Evolutionary conservation across 2,888 invertebrate genomes (phyloP), one percentile per base, ranked within the genome.

Genomic region (Clepsis dumicolana): DNA sequence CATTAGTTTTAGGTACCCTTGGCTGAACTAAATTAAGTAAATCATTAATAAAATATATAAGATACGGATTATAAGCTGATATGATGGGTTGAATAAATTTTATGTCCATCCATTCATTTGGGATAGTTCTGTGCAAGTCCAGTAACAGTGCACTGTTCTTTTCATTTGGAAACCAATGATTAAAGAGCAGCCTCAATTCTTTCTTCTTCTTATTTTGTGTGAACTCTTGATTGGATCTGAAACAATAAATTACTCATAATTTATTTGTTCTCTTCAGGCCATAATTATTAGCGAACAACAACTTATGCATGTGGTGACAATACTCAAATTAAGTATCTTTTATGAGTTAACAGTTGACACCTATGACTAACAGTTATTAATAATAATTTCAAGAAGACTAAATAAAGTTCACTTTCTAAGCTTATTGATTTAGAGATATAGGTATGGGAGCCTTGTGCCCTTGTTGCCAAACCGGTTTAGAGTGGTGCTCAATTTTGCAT

Each of bases 131-230:
- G 44, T 77, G 76, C 66, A 93, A 77, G 71, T 94, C 85, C 12
- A 94, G 77, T 64, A 88, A 68, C n/a, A 93, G 78, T 24, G 80
- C 74, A 61, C 78, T 79, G 25, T 75, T 69, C 72, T 82, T 86
- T 62, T 85, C 86, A 78, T 85, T 88, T 10, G 93, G 94, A 72
- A 88, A 89, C 89, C 90, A 92, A 61, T 91, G 87, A 62, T 81
- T 75, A 71, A 87, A 91, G 10, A 90, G 72, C n/a, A 80, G 74
- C 70, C 79, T 85, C 44, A 90, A 74, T 44, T 91, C 86, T 70
- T 84, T 85, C 69, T 74, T 86, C 71, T 79, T 88, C 64, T 80
- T 86, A n/a, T 75, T 71, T 52, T 73, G 72, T 44, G 76, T 69
- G 54, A 81, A 74, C 18, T 73, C 70, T 14, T 74, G 57, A 44